These are phyloP conservation scores for Drosophila equinoxialis DNA, from an alignment of 1,140 invertebrate species.

Conservation along the genomic window DNA sequence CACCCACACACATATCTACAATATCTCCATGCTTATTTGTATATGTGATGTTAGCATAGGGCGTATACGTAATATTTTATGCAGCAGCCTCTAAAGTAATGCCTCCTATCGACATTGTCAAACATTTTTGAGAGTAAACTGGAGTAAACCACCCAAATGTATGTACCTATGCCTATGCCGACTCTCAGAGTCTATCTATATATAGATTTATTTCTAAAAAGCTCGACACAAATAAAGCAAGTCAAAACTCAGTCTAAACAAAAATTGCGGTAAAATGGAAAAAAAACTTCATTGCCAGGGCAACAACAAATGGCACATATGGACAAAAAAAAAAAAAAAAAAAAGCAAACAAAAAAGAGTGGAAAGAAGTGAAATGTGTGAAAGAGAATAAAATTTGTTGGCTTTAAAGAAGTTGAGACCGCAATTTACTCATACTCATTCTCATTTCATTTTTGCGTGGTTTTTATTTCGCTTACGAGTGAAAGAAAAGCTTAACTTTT, in stretches of 20 bases:
- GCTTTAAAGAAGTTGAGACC: slow-evolving; percentile 66
- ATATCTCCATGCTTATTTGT: slow-evolving; percentile 7
- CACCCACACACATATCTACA: no score
- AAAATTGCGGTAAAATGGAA: neutral
- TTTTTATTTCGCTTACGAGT: slow-evolving; percentile 73
- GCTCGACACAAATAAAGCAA: neutral
- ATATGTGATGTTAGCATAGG: slow-evolving; percentile 36
- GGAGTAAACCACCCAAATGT: neutral
- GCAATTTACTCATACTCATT: slow-evolving; percentile 72
- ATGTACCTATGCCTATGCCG: slow-evolving; percentile 1
- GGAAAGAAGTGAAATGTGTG: neutral
- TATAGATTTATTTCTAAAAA: neutral
- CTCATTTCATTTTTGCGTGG: slow-evolving; percentile 75
- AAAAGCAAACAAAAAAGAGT: slow-evolving; percentile 5
- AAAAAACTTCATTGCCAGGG: slow-evolving; percentile 22
- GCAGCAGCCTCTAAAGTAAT: slow-evolving; percentile 62
- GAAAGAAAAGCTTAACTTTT: slow-evolving; percentile 59
- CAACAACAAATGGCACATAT: slow-evolving; percentile 21
- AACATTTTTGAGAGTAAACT: slow-evolving; percentile 1
- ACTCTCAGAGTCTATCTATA: slow-evolving; percentile 5
- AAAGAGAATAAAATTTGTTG: slow-evolving; percentile 43
- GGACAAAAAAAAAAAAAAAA: slow-evolving; percentile 4
- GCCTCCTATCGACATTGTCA: slow-evolving; percentile 25
- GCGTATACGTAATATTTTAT: slow-evolving; percentile 74
- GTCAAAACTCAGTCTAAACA: slow-evolving; percentile 6